These are phyloP conservation scores for Callorhinus ursinus DNA, from an alignment of 2,113 vertebrate species.

Conservation along the genomic window DNA sequence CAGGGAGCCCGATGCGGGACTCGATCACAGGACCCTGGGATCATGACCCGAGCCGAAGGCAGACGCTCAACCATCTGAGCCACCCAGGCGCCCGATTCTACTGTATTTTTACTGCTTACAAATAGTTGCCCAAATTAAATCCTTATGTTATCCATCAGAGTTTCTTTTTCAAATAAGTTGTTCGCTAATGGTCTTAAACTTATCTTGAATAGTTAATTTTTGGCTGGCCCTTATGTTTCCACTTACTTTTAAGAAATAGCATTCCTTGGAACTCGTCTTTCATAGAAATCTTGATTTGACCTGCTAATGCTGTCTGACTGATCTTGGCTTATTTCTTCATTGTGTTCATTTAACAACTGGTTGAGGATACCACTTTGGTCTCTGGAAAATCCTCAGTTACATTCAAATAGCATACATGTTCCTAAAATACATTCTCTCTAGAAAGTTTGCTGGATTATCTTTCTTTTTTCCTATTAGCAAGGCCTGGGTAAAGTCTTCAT, in stretches of 20 bases:
- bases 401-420: background rate
- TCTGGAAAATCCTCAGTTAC: background rate
- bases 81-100: too few relatives aligned
- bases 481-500: background rate
- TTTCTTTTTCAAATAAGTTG: background rate
- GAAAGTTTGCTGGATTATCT: background rate
- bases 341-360: background rate
- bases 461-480: background rate
- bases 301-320: background rate
- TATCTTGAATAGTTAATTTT: constrained; percentile 36
- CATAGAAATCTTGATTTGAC: constrained; percentile 12
- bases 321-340: background rate
- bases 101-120: background rate
- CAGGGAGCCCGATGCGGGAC: too few relatives aligned
- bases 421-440: background rate
- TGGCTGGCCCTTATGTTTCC: constrained; percentile 18
- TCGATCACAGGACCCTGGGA: too few relatives aligned
- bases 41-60: too few relatives aligned
- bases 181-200: background rate
- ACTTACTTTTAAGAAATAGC: background rate
- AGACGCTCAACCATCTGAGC: too few relatives aligned
- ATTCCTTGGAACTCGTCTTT: background rate
- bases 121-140: background rate
- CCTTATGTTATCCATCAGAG: background rate
- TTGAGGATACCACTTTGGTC: background rate